Evolutionary conservation across 2,888 invertebrate genomes (phyloP).

Genomic region (Lasioglossum oenotherae): DNA sequence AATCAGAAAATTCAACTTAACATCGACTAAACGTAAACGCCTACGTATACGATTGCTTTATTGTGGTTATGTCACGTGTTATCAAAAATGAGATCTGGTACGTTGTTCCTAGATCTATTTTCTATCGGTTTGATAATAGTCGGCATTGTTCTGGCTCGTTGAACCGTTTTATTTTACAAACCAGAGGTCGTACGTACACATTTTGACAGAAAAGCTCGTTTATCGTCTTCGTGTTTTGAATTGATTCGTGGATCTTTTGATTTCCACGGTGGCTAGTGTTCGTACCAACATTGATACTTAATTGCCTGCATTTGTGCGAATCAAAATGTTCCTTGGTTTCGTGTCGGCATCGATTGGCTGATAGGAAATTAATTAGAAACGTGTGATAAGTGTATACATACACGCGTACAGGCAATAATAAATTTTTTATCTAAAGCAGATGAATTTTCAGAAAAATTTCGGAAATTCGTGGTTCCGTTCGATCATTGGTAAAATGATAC

Average conservation of each 20-base stretch:
- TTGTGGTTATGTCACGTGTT: not conserved
- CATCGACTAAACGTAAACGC: not conserved
- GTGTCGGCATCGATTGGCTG: not conserved
- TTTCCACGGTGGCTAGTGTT: not conserved
- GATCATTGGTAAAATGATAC: constrained; percentile 34
- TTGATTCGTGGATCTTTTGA: not conserved
- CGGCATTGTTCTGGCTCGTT: not conserved
- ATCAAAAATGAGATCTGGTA: not conserved
- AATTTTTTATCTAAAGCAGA: too few species aligned
- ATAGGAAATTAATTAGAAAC: not conserved
- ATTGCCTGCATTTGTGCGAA: not conserved
- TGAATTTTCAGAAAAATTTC: not conserved
- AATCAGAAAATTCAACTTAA: constrained; percentile 20
- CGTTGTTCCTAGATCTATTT: not conserved
- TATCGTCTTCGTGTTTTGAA: not conserved
- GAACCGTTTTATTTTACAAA: not conserved
- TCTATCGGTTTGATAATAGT: not conserved
- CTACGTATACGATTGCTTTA: too few species aligned
- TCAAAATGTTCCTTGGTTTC: constrained; percentile 9
- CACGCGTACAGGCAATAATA: too few species aligned
- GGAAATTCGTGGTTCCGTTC: not conserved
- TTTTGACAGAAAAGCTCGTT: constrained; percentile 31
- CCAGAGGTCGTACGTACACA: constrained; percentile 41
- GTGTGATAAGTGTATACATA: too few species aligned
- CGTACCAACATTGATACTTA: constrained; percentile 1